These are phyloP conservation scores for Drosophila parvula DNA, from an alignment of 1,140 invertebrate genomes.

Conservation along the genomic window DNA sequence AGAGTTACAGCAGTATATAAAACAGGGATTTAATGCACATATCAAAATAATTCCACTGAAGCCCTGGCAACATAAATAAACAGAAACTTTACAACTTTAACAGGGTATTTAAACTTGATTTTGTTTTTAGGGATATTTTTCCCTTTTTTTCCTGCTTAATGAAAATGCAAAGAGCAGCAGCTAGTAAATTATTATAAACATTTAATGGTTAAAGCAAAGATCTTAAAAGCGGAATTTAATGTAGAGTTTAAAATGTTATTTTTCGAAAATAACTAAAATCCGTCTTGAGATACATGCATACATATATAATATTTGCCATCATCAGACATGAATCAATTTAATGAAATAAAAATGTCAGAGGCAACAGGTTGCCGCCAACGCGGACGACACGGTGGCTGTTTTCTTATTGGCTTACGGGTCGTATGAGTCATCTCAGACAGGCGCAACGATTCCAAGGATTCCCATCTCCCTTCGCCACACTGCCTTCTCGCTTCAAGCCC, in stretches of 20 bases:
- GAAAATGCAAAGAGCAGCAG: no score
- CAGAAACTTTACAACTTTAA: slow-evolving; percentile 7
- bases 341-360: slow-evolving; percentile 26
- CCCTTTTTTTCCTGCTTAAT: neutral
- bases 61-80: neutral
- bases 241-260: neutral
- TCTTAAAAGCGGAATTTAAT: no score
- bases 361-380: slow-evolving; percentile 56
- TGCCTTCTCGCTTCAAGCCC: neutral
- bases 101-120: neutral
- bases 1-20: slow-evolving; percentile 26
- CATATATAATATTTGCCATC: slow-evolving; percentile 10
- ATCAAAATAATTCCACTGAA: slow-evolving; percentile 24
- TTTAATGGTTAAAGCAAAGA: no score
- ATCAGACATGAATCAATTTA: slow-evolving; percentile 29
- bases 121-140: neutral
- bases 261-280: neutral
- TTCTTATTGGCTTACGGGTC: slow-evolving; percentile 26
- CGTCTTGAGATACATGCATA: neutral
- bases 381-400: neutral
- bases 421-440: slow-evolving; percentile 34
- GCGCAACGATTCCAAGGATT: slow-evolving; percentile 7
- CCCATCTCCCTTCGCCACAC: no score
- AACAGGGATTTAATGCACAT: slow-evolving; percentile 20
- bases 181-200: no score